Evolutionary conservation across 2,888 invertebrate genomes (phyloP), one percentile per base, ranked within the genome.

Genomic region (Drosophila kanekoi): DNA sequence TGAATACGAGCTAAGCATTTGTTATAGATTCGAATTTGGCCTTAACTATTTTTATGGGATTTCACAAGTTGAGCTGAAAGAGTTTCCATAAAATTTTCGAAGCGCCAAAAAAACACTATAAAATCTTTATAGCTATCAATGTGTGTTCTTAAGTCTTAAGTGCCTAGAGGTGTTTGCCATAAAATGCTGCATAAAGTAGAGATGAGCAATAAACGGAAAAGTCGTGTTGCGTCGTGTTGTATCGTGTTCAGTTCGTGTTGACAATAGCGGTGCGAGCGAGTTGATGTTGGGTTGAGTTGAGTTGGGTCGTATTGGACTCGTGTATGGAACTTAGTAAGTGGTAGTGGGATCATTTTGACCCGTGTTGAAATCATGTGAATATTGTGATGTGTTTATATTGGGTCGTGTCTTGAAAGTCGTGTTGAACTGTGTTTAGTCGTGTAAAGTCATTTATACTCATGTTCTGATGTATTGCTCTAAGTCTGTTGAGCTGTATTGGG

Each of bases 1-100:
- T 45, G 40, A 56, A 45, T 59, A 32, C 62, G 61, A 76, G 71
- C 52, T 45, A 47, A 53, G 65, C 28, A 54, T 64, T 49, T 33
- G 49, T 28, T 44, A 52, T 67, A 47, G 58, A 41, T 66, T 52
- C 43, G 35, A 47, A 58, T 67, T 66, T 33, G 61, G 28, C 51
- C 52, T 47, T 48, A 67, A 72, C 61, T 76, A 63, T 67, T 75
- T 77, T 66, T 67, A 75, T 57, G 61, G 61, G 48, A 41, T 52
- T 76, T 40, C 44, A 13, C 66, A 76, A 71, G 41, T 72, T 63
- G 48, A 40, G 47, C 38, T 51, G 63, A 72, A 72, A 58, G 58
- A 38, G 58, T 47, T 73, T 41, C 38, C 47, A 65, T 48, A 23
- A 53, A 62, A 65, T 43, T 35, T 8, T 20, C 53, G 35, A 54